phyloP scores from a whole-genome alignment of 2,888 invertebrate species.

The Caenorhabditis zanzibari region DNA sequence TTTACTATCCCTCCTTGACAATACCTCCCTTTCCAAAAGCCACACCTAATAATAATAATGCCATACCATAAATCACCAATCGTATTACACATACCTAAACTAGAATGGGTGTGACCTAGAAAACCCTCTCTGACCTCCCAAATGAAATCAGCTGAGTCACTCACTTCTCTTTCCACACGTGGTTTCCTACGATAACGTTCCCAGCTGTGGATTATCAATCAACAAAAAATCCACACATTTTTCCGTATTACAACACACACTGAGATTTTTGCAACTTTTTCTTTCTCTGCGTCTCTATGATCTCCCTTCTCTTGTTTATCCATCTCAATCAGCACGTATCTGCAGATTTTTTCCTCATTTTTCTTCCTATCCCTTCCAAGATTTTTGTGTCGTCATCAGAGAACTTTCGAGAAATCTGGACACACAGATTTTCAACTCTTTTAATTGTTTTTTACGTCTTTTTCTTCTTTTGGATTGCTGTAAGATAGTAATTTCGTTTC shows the following conservation, averaged over 20 bases:
- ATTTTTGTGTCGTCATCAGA: slow-evolving; percentile 9
- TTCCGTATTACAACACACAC: slow-evolving; percentile 34
- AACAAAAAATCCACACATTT: slow-evolving; percentile 29
- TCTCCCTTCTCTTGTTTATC: slow-evolving; percentile 12
- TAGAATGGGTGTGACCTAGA: slow-evolving; percentile 22
- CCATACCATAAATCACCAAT: slow-evolving; percentile 25
- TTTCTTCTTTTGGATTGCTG: not conserved
- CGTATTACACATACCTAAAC: not conserved
- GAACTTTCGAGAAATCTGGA: not conserved
- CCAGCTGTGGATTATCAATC: too few relatives aligned
- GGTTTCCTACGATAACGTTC: too few relatives aligned
- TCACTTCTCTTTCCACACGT: not conserved
- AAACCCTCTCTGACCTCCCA: not conserved
- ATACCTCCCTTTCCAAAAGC: not conserved
- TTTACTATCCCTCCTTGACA: not conserved
- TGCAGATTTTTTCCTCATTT: slow-evolving; percentile 4
- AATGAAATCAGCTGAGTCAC: slow-evolving; percentile 13
- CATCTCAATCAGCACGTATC: not conserved
- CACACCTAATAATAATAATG: too few relatives aligned
- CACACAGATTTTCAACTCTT: not conserved
- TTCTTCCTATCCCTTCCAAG: not conserved
- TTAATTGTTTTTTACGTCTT: not conserved
- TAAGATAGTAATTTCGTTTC: not conserved
- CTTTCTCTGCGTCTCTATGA: not conserved
- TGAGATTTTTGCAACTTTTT: slow-evolving; percentile 15